These are phyloP conservation scores for Oikopleura dioica DNA, from an alignment of 23 tunicate genomes.

Conservation along the genomic window DNA sequence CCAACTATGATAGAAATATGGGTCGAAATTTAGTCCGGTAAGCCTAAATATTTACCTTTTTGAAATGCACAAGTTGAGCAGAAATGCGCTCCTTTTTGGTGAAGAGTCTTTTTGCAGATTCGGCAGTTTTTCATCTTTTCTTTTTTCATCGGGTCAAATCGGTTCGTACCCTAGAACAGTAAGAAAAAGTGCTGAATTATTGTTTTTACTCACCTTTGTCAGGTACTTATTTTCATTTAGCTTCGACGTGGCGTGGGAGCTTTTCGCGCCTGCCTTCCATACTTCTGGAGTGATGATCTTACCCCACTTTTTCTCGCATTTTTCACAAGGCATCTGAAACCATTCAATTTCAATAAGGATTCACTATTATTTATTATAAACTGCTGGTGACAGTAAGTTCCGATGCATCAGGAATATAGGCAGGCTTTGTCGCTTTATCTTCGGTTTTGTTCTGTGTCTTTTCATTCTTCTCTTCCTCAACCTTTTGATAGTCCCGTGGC, in stretches of 20 bases:
- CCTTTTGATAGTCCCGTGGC: too few species aligned
- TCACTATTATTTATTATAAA: too few species aligned
- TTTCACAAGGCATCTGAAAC: not conserved
- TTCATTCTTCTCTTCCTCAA: too few species aligned
- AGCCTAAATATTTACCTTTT: too few species aligned
- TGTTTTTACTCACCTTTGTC: not conserved
- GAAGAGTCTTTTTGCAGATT: not conserved
- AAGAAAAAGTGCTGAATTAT: not conserved
- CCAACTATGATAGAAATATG: too few species aligned
- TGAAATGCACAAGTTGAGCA: not conserved
- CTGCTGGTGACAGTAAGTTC: too few species aligned
- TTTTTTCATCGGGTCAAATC: not conserved
- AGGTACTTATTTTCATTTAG: not conserved
- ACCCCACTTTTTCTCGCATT: not conserved
- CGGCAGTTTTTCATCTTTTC: not conserved
- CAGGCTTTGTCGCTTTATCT: too few species aligned
- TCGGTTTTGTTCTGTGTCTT: too few species aligned
- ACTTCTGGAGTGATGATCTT: not conserved
- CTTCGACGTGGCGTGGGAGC: not conserved
- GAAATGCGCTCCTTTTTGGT: not conserved
- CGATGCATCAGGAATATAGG: too few species aligned
- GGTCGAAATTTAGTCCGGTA: too few species aligned
- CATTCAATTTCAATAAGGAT: too few species aligned
- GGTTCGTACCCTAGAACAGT: not conserved
- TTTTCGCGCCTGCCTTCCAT: not conserved